These are phyloP conservation scores for Nephotettix cincticeps DNA, from an alignment of 1,140 invertebrate genomes.

Conservation along the genomic window DNA sequence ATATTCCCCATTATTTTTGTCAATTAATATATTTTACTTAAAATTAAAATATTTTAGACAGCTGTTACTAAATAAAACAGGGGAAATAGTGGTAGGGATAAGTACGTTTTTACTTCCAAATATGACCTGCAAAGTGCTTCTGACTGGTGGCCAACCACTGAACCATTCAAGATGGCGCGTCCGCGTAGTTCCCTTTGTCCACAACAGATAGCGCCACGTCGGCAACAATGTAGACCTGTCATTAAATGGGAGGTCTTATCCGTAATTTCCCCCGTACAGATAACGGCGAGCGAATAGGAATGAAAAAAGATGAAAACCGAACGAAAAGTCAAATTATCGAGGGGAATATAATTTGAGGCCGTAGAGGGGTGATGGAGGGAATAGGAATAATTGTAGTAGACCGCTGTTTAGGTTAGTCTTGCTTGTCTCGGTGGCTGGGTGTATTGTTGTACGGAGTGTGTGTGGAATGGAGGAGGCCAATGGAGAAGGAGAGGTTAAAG, in stretches of 20 bases:
- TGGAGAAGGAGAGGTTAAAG: constrained; percentile 18
- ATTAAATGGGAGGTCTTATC: constrained; percentile 36
- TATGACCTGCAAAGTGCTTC: constrained; percentile 3
- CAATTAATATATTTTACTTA: too few species aligned
- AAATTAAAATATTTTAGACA: too few species aligned
- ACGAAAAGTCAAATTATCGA: constrained; percentile 37
- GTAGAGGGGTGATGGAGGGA: constrained; percentile 24
- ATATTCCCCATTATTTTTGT: too few species aligned
- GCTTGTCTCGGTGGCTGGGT: not conserved
- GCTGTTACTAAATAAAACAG: too few species aligned
- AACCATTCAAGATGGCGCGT: constrained; percentile 18
- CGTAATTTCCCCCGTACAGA: constrained; percentile 21
- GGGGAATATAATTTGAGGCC: constrained; percentile 34
- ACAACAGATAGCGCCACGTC: constrained; percentile 6
- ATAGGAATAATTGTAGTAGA: constrained; percentile 26
- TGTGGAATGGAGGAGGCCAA: constrained; percentile 31
- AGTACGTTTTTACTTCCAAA: too few species aligned
- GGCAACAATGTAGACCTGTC: constrained; percentile 26
- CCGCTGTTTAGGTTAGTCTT: constrained; percentile 17
- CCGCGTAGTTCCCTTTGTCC: not conserved
- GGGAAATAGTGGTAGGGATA: too few species aligned
- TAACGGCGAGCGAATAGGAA: constrained; percentile 30
- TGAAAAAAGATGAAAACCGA: constrained; percentile 33
- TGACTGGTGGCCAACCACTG: not conserved
- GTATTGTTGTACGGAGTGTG: not conserved